Conservation (phyloP, 2,113 vertebrate species). For the Verasper variegatus region DNA sequence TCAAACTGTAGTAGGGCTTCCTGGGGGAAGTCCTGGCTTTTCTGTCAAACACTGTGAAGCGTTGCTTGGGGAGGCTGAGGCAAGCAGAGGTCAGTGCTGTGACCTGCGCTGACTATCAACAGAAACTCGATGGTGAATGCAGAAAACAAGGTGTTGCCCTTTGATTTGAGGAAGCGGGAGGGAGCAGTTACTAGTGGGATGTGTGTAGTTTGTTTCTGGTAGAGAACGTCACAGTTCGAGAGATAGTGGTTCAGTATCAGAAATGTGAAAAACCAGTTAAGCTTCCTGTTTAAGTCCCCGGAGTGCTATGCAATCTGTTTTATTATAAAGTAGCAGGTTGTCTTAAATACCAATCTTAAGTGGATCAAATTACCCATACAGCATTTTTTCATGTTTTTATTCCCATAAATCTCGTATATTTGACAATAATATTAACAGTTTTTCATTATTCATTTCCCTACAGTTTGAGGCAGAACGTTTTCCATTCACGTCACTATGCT, state of each 20-base stretch:
- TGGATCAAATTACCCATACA: no score
- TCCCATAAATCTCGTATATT: neutral
- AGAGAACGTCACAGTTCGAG: slow-evolving; percentile 15
- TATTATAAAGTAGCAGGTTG: neutral
- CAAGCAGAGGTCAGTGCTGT: neutral
- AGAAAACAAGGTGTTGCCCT: slow-evolving; percentile 23
- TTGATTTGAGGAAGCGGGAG: slow-evolving; percentile 32
- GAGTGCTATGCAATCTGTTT: slow-evolving; percentile 1
- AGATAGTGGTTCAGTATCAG: slow-evolving; percentile 28
- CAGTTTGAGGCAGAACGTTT: no score
- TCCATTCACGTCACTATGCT: neutral
- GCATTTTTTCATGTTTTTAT: neutral
- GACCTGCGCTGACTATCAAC: slow-evolving; percentile 11
- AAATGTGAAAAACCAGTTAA: slow-evolving; percentile 48
- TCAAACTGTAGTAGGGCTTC: slow-evolving; percentile 21
- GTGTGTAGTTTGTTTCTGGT: slow-evolving; percentile 29
- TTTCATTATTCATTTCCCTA: no score
- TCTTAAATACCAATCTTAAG: neutral
- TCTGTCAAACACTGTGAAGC: slow-evolving; percentile 27
- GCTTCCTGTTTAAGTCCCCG: neutral
- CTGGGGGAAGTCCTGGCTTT: slow-evolving; percentile 19
- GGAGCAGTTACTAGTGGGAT: slow-evolving; percentile 22
- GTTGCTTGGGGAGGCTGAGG: slow-evolving; percentile 1
- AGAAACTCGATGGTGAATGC: slow-evolving; percentile 4
- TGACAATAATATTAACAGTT: neutral